Percentiles rank a stretch among this genome's conserved stretches.
These are phyloP conservation scores for Anagyrus pseudococci DNA, from an alignment of 2,888 invertebrate genomes.

Conservation along the genomic window DNA sequence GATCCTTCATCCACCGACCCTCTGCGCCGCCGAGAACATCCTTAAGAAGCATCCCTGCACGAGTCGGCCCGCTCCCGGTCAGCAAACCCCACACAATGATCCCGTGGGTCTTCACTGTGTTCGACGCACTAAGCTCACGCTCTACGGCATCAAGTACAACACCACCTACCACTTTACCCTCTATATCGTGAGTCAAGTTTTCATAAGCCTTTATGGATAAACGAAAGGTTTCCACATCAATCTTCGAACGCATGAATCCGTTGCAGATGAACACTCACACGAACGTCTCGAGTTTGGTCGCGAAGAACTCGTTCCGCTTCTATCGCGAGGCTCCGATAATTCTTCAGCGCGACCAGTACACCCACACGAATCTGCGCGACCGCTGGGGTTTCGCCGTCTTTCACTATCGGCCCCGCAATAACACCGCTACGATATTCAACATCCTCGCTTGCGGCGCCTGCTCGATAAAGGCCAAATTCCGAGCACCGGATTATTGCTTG, in stretches of 20 bases:
- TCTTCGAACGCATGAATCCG: not conserved
- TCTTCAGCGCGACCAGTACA: slow-evolving; percentile 51
- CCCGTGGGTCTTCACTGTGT: slow-evolving; percentile 59
- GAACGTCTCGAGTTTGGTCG: slow-evolving; percentile 56
- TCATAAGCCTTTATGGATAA: too few species aligned
- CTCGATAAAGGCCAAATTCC: slow-evolving; percentile 54
- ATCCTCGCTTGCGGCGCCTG: slow-evolving; percentile 57
- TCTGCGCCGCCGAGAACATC: slow-evolving; percentile 57
- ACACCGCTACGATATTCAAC: slow-evolving; percentile 54
- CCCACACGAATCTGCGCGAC: slow-evolving; percentile 52
- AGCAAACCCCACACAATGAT: slow-evolving; percentile 47
- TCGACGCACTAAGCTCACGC: slow-evolving; percentile 55
- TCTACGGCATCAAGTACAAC: slow-evolving; percentile 58
- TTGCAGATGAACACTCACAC: slow-evolving; percentile 54
- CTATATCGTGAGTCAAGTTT: slow-evolving; percentile 52
- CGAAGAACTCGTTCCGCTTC: slow-evolving; percentile 53
- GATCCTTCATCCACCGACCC: slow-evolving; percentile 53
- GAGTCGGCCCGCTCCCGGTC: slow-evolving; percentile 35
- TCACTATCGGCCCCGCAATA: slow-evolving; percentile 56
- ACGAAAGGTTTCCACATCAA: not conserved
- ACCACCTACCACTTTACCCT: slow-evolving; percentile 59
- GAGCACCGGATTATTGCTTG: slow-evolving; percentile 51
- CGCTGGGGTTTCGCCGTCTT: slow-evolving; percentile 55
- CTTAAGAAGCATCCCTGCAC: slow-evolving; percentile 49
- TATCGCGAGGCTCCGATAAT: slow-evolving; percentile 53